Base-by-base conservation (phyloP, 92 coral and sea anemone genomes). In the Phenganax subtilis region DNA sequence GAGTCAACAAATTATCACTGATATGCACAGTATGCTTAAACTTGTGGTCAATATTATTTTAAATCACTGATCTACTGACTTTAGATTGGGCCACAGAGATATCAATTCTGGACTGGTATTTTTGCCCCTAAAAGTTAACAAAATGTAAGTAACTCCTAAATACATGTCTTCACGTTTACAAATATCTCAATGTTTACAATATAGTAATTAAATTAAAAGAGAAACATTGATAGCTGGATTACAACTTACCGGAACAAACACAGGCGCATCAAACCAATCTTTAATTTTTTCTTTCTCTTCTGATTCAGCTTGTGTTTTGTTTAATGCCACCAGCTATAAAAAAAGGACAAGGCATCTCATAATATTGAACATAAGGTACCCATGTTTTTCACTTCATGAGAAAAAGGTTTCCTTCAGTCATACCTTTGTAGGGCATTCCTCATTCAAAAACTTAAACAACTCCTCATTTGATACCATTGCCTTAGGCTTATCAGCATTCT, bases 261-360 rank as follows among this genome's bases (percentile, higher is more conserved):
- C 97, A 57, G 97, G 91, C 30, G 97, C 94, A 54, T 92, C 94
- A 0, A 81, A 92, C 94, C 97, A 90, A 77, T 85, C 88, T 17
- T 56, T 75, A 3, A 89, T 90, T 27, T 55, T 74, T 61, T 72
- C 77, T 55, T 73, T 65, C 31, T 57, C 56, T 56, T 81, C 9
- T 56, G 77, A 27, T 25, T 76, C 71, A 31, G 85, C 88, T 51
- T 85, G 65, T 57, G 86, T 84, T 75, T 71, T 82, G 67, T 86
- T 90, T 37, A 90, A 77, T 12, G 89, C 71, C 15, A 90, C 93
- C 88, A 90, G 81, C 93, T 90, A 80, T 44, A 54, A 63, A 78
- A 67, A 67, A 67, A 28, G 5, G 47, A 37, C n/a, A 20, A 1
- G 2, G 65, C 65, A 59, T 59, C 25, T 59, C 65, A 59, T 20